Evolutionary conservation across 2,113 vertebrate genomes (phyloP).

Genomic region (Rostratula benghalensis): DNA sequence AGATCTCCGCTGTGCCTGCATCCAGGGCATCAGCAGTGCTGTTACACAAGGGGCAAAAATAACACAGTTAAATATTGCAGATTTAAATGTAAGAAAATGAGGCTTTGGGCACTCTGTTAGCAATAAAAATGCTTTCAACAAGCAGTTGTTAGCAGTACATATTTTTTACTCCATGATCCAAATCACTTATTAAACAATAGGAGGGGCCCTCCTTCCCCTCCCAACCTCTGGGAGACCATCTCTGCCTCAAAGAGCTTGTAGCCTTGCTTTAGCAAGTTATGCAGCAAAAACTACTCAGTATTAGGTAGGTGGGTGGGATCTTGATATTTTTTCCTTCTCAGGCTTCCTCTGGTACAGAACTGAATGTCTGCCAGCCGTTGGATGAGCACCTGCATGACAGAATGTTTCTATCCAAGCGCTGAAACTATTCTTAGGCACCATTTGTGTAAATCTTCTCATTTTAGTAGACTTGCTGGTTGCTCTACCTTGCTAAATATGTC

Average conservation of each 20-base stretch:
- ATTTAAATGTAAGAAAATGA: not conserved
- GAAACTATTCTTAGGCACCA: not conserved
- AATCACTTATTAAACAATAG: not conserved
- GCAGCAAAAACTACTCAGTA: not conserved
- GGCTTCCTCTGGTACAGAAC: not conserved
- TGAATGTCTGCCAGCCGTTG: not conserved
- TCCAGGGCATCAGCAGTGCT: not conserved
- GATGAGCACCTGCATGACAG: constrained; percentile 25
- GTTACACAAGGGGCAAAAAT: not conserved
- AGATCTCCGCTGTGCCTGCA: accelerated
- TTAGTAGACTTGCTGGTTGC: not conserved
- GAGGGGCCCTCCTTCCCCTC: not conserved
- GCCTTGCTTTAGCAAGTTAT: not conserved
- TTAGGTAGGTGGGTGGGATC: not conserved
- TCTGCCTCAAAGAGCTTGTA: not conserved
- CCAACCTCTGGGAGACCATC: not conserved
- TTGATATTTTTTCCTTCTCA: not conserved
- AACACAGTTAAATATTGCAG: accelerated
- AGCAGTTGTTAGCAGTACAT: not conserved
- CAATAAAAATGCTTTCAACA: not conserved
- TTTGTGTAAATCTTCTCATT: constrained; percentile 11
- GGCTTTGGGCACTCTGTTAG: not conserved
- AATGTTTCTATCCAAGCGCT: not conserved
- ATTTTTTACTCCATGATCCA: not conserved
- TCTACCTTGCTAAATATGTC: not conserved